Evolutionary conservation across 2,888 invertebrate genomes (phyloP).

Genomic region (Hanleya hanleyi): DNA sequence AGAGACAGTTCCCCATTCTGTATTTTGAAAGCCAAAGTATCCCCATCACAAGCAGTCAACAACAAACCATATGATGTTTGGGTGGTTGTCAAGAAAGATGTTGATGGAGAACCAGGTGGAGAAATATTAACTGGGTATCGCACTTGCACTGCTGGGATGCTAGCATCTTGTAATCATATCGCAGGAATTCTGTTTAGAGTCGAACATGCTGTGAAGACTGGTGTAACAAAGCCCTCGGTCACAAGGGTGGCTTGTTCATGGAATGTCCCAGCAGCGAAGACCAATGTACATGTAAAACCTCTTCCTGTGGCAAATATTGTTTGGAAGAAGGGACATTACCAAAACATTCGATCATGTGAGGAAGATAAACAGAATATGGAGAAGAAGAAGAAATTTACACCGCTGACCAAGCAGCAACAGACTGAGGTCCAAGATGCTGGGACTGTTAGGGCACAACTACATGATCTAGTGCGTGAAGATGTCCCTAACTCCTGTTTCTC

Average conservation of each 20-base stretch:
- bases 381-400: too few species aligned
- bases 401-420: too few species aligned
- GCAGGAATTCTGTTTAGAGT: background rate
- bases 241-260: background rate
- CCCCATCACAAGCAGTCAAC: slow-evolving; percentile 35
- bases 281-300: too few species aligned
- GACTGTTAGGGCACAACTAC: too few species aligned
- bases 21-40: slow-evolving; percentile 30
- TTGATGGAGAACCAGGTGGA: background rate
- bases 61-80: slow-evolving; percentile 35
- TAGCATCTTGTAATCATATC: background rate
- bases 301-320: too few species aligned
- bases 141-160: slow-evolving; percentile 29
- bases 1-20: slow-evolving; percentile 14
- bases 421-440: too few species aligned
- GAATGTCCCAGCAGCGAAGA: background rate
- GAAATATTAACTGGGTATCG: slow-evolving; percentile 23
- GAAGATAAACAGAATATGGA: too few species aligned
- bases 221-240: background rate
- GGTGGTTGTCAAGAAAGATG: slow-evolving; percentile 22
- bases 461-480: too few species aligned
- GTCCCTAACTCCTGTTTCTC: too few species aligned
- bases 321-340: too few species aligned
- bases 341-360: too few species aligned
- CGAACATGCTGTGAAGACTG: background rate